Conservation (phyloP, 1,140 invertebrate genomes). For the Drosophila dunni region DNA sequence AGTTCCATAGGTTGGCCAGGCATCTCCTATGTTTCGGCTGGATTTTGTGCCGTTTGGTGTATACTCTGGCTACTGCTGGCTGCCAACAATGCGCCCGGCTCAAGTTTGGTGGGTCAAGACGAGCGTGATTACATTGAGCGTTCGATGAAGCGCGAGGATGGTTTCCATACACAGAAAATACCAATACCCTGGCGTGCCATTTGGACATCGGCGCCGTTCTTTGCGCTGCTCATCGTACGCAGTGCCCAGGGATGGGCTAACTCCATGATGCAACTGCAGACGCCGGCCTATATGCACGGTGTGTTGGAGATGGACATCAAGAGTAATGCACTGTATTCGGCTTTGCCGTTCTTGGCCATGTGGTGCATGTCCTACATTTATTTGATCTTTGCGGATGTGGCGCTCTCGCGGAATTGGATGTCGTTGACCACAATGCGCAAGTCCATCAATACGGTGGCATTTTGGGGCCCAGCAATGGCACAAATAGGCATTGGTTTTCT, state of each 20-base stretch:
- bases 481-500: slow-evolving; percentile 87
- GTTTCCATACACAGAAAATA: slow-evolving; percentile 76
- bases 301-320: slow-evolving; percentile 92
- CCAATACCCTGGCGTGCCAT: slow-evolving; percentile 90
- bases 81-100: slow-evolving; percentile 88
- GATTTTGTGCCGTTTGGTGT: slow-evolving; percentile 87
- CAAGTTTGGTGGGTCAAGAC: slow-evolving; percentile 86
- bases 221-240: slow-evolving; percentile 93
- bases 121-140: slow-evolving; percentile 88
- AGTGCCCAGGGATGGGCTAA: slow-evolving; percentile 97
- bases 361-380: slow-evolving; percentile 87
- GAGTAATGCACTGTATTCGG: slow-evolving; percentile 89
- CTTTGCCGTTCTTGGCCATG: slow-evolving; percentile 92
- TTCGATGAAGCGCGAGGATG: slow-evolving; percentile 67
- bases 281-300: slow-evolving; percentile 87
- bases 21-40: slow-evolving; percentile 92
- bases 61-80: slow-evolving; percentile 87
- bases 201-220: slow-evolving; percentile 91
- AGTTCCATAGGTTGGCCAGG: slow-evolving; percentile 90
- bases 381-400: slow-evolving; percentile 84
- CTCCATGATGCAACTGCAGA: slow-evolving; percentile 95
- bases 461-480: slow-evolving; percentile 86
- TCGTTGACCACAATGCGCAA: slow-evolving; percentile 86
- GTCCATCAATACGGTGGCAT: slow-evolving; percentile 88
- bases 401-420: slow-evolving; percentile 63